These are phyloP conservation scores for Anser brachyrhynchus DNA, from an alignment of 2,113 vertebrate genomes.

Conservation along the genomic window DNA sequence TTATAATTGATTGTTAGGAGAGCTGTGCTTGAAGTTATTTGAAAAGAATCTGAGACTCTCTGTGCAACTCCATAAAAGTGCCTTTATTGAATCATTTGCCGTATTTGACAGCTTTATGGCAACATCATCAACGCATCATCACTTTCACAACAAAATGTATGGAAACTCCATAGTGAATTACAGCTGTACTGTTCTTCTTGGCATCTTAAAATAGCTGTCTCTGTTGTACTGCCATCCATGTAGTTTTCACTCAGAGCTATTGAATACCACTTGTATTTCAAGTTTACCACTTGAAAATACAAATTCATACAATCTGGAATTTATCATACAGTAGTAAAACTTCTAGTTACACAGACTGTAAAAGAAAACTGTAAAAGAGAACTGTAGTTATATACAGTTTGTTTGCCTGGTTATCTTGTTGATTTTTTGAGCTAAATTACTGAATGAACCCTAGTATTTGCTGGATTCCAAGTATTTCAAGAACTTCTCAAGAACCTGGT, in stretches of 20 bases:
- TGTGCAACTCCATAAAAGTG: constrained; percentile 35
- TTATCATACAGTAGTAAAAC: constrained; percentile 32
- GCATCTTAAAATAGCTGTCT: constrained; percentile 56
- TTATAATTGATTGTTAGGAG: constrained; percentile 5
- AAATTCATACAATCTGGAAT: background rate
- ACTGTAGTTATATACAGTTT: background rate
- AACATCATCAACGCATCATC: constrained; percentile 68
- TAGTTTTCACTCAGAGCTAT: constrained; percentile 34
- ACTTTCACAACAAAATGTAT: constrained; percentile 46
- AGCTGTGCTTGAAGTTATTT: background rate
- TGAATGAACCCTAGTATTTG: background rate
- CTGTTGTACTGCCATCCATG: constrained; percentile 33
- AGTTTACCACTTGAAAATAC: constrained; percentile 33
- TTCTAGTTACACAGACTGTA: background rate
- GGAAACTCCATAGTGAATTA: constrained; percentile 52
- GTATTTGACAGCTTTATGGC: constrained; percentile 69
- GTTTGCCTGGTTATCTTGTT: background rate
- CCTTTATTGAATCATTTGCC: constrained; percentile 49
- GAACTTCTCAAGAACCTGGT: background rate
- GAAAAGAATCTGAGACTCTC: background rate
- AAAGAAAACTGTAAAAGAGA: background rate
- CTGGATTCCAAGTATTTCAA: background rate
- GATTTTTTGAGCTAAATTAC: background rate
- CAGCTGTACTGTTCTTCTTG: constrained; percentile 32
- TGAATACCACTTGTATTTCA: constrained; percentile 12